phyloP scores from a whole-genome alignment of 37 sponge, comb jelly and placozoan genomes.

The Halisarca cf. caerulea region DNA sequence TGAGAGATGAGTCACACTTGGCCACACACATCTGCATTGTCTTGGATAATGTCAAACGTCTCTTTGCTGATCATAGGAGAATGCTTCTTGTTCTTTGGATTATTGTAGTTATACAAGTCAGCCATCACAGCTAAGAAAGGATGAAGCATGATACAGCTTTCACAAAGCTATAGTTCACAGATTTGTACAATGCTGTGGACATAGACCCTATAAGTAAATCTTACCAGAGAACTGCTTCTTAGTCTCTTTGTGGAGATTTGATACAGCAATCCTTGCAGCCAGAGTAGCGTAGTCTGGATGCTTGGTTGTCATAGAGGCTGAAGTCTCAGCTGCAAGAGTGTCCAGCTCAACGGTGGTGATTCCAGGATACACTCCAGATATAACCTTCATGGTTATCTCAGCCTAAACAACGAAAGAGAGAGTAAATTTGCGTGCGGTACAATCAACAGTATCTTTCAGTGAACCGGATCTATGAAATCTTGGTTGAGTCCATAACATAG shows the following conservation, averaged over 20 bases:
- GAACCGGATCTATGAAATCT: conserved; percentile 93
- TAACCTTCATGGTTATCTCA: conserved; percentile 95
- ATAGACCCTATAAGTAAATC: neutral
- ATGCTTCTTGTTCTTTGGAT: conserved; percentile 70
- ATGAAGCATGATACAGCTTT: neutral
- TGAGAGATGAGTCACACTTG: neutral
- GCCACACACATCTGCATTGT: conserved; percentile 73
- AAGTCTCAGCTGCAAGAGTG: conserved; percentile 99
- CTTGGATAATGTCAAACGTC: conserved; percentile 68
- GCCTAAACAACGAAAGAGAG: conserved; percentile 27
- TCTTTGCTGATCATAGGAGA: conserved; percentile 91
- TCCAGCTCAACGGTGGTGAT: conserved; percentile 98
- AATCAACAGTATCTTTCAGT: conserved; percentile 21
- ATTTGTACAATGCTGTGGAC: neutral
- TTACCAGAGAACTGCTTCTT: conserved; percentile 85
- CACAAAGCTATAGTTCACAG: neutral
- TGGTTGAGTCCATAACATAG: conserved; percentile 92
- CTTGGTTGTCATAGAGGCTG: conserved; percentile 96
- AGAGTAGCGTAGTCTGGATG: conserved; percentile 99
- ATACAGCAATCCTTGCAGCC: conserved; percentile 95
- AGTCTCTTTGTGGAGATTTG: conserved; percentile 99
- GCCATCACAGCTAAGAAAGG: conserved; percentile 79
- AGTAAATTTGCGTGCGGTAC: neutral
- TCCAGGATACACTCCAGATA: conserved; percentile 88
- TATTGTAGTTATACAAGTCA: conserved; percentile 81